Percentiles rank a stretch among this genome's conserved stretches.
phyloP scores from a whole-genome alignment of 2,888 invertebrate species.

The Drosophila koepferae region DNA sequence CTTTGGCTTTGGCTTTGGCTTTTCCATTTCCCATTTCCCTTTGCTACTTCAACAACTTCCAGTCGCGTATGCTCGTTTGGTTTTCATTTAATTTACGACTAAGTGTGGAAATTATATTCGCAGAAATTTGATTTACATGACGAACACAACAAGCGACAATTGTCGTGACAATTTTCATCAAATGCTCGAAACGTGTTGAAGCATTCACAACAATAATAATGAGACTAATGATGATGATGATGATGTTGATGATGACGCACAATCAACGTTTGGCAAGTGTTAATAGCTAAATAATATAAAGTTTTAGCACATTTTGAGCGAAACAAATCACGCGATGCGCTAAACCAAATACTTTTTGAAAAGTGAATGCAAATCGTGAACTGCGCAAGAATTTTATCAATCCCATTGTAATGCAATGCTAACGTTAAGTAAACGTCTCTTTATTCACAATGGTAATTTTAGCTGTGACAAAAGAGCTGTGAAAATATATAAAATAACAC shows the following conservation, averaged over 20 bases:
- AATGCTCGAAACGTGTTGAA: conserved; percentile 56
- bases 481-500: neutral
- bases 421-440: conserved; percentile 41
- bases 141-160: conserved; percentile 50
- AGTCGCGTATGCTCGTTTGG: conserved; percentile 25
- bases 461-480: neutral
- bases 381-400: conserved; percentile 27
- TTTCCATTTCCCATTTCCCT: neutral
- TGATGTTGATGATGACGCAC: conserved; percentile 23
- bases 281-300: conserved; percentile 67
- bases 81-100: conserved; percentile 44
- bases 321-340: conserved; percentile 45
- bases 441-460: conserved; percentile 27
- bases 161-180: conserved; percentile 68
- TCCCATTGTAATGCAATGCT: conserved; percentile 15
- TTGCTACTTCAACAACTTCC: conserved; percentile 5
- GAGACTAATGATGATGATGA: neutral
- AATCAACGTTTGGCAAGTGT: conserved; percentile 50
- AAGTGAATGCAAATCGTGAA: conserved; percentile 40
- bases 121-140: conserved; percentile 71
- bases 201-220: conserved; percentile 45
- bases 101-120: conserved; percentile 39
- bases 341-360: conserved; percentile 1
- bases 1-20: neutral
- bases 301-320: conserved; percentile 23